These are phyloP conservation scores for Xiphorhynchus erythropygius DNA, from an alignment of 2,797 vertebrate species.

Conservation along the genomic window DNA sequence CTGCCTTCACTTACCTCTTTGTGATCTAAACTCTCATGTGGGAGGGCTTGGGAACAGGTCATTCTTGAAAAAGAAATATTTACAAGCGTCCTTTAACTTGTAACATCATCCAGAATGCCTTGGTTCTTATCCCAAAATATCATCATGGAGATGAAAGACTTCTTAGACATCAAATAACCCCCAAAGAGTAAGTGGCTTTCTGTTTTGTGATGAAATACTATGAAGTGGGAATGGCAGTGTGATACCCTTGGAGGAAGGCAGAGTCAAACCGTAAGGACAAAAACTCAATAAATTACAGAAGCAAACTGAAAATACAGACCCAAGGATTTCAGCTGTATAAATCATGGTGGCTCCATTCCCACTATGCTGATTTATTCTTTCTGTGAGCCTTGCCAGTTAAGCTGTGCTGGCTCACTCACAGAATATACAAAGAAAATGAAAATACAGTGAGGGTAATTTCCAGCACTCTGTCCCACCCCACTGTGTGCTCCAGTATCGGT, in stretches of 20 bases:
- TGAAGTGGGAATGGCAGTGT: conserved; percentile 2
- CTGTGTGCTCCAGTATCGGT: neutral
- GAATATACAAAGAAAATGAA: neutral
- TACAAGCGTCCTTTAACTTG: neutral
- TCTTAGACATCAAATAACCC: neutral
- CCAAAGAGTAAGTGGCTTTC: neutral
- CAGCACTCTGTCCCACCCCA: neutral
- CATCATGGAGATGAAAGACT: neutral
- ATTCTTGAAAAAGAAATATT: neutral
- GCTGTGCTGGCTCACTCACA: neutral
- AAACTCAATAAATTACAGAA: conserved; percentile 54
- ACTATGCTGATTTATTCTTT: conserved; percentile 36
- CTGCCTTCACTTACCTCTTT: neutral
- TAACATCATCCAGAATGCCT: neutral
- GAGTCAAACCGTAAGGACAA: conserved; percentile 42
- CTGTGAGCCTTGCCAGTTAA: neutral
- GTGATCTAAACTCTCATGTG: neutral
- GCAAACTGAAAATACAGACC: conserved; percentile 13
- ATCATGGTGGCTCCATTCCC: neutral
- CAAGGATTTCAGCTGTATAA: conserved; percentile 35
- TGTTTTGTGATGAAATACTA: conserved; percentile 7
- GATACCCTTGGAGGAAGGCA: conserved; percentile 25
- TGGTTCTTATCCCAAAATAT: neutral
- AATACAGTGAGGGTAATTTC: neutral
- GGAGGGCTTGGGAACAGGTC: neutral